phyloP scores from a whole-genome alignment of 2,113 vertebrate species.

The Chaetodon auriga region DNA sequence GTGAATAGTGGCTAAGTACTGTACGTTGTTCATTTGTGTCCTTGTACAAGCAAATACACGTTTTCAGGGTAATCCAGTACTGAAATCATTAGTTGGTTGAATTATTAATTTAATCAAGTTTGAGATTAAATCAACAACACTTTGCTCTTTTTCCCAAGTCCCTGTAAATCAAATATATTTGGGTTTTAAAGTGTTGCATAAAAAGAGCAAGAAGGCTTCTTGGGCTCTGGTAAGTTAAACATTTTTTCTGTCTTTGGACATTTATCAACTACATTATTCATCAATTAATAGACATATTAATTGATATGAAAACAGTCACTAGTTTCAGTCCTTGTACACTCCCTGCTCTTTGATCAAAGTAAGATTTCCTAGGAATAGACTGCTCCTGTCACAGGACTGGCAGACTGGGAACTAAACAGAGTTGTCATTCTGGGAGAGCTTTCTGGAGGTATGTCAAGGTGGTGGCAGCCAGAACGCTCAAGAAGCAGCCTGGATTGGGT shows the following conservation, averaged over 20 bases:
- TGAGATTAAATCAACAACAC: background rate
- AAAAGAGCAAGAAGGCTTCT: background rate
- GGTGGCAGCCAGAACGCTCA: slow-evolving; percentile 2
- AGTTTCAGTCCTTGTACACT: background rate
- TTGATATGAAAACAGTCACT: background rate
- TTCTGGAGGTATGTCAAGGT: slow-evolving; percentile 22
- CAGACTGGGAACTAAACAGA: background rate
- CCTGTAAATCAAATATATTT: background rate
- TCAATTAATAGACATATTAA: background rate
- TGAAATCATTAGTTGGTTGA: background rate
- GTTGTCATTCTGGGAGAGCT: background rate
- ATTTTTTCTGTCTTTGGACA: background rate
- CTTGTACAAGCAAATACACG: background rate
- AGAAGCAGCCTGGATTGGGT: slow-evolving; percentile 5
- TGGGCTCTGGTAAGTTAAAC: background rate
- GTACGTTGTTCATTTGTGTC: slow-evolving; percentile 10
- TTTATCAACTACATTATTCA: background rate
- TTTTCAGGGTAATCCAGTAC: background rate
- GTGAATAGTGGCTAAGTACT: slow-evolving; percentile 17
- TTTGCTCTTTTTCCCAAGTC: background rate
- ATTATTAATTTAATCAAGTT: too few species aligned
- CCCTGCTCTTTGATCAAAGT: background rate
- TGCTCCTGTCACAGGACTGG: background rate
- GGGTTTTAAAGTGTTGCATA: background rate
- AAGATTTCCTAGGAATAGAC: background rate